phyloP scores from a whole-genome alignment of 2,888 invertebrate species.

The Mongoloraphidia duomilia region DNA sequence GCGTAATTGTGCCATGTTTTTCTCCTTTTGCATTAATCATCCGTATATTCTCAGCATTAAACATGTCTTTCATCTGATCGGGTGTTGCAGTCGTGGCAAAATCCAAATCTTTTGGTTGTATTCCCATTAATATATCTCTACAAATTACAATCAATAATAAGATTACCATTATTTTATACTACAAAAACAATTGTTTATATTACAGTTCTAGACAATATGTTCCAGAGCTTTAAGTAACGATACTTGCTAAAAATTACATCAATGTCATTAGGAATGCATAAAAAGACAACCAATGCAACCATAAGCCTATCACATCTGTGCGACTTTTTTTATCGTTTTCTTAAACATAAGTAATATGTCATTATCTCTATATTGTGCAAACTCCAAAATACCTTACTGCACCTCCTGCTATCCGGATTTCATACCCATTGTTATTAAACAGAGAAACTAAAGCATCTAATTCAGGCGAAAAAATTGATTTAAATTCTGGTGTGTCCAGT shows the following conservation, averaged over 20 bases:
- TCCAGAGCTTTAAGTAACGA: no score
- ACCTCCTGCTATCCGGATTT: slow-evolving; percentile 90
- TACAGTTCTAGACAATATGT: no score
- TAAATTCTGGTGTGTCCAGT: slow-evolving; percentile 59
- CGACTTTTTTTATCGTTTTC: neutral
- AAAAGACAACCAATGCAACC: no score
- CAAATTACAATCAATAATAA: slow-evolving; percentile 11
- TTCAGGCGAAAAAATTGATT: slow-evolving; percentile 70
- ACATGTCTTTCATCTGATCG: slow-evolving; percentile 88
- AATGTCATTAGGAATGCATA: no score
- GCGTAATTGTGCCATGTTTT: slow-evolving; percentile 91
- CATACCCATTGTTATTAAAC: slow-evolving; percentile 68
- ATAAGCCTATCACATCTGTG: no score
- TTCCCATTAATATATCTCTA: slow-evolving; percentile 66
- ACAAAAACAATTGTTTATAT: no score
- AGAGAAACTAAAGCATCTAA: slow-evolving; percentile 51
- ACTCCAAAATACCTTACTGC: slow-evolving; percentile 59
- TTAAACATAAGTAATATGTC: neutral
- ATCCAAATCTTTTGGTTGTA: slow-evolving; percentile 80
- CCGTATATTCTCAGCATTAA: slow-evolving; percentile 64
- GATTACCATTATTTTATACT: no score
- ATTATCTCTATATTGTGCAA: neutral
- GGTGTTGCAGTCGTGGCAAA: slow-evolving; percentile 98
- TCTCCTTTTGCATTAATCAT: slow-evolving; percentile 89
- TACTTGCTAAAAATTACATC: neutral